These are phyloP conservation scores for Aradus depressus DNA, from an alignment of 2,888 invertebrate genomes.

Conservation along the genomic window DNA sequence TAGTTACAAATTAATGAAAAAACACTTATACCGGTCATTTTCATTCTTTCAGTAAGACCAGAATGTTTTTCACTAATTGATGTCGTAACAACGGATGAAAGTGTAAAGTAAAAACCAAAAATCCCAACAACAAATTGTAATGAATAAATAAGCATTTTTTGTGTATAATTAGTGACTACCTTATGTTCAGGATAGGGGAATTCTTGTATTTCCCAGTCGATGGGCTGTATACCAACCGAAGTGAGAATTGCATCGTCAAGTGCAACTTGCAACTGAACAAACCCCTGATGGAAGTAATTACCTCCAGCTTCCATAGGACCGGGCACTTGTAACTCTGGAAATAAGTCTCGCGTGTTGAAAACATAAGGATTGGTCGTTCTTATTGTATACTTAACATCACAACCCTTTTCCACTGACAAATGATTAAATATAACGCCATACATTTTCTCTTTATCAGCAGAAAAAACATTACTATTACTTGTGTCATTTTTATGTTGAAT, in stretches of 20 bases:
- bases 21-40: slow-evolving; percentile 13
- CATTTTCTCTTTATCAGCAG: background rate
- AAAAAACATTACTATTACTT: background rate
- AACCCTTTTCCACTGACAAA: slow-evolving; percentile 1
- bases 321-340: slow-evolving; percentile 22
- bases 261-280: slow-evolving; percentile 19
- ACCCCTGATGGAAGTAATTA: slow-evolving; percentile 21
- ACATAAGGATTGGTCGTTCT: slow-evolving; percentile 17
- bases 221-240: background rate
- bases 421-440: slow-evolving; percentile 27
- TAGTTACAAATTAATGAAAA: background rate
- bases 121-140: slow-evolving; percentile 33
- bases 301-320: slow-evolving; percentile 23
- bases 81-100: background rate
- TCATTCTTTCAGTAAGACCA: slow-evolving; percentile 12
- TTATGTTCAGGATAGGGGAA: slow-evolving; percentile 26
- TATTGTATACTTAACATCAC: slow-evolving; percentile 26
- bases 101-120: slow-evolving; percentile 41
- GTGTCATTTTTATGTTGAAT: no score
- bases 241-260: slow-evolving; percentile 20
- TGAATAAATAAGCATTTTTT: slow-evolving; percentile 22
- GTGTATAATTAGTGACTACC: slow-evolving; percentile 16
- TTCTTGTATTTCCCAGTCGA: slow-evolving; percentile 22
- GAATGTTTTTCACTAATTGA: slow-evolving; percentile 42
- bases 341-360: slow-evolving; percentile 20